Evolutionary conservation across 2,113 vertebrate species (phyloP).

Genomic region (Eleginops maclovinus): DNA sequence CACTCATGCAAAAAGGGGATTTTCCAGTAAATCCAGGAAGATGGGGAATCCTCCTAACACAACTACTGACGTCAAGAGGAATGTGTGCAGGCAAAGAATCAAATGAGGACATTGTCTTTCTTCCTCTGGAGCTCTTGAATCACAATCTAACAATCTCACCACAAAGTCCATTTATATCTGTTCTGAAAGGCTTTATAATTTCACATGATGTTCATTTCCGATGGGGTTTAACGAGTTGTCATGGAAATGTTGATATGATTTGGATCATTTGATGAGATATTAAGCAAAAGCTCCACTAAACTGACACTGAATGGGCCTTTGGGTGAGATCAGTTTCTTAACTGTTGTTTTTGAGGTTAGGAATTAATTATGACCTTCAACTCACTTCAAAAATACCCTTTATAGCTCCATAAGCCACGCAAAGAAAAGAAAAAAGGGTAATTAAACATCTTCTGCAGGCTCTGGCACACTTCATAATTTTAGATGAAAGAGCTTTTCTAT

Average conservation of each 20-base stretch:
- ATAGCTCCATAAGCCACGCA: background rate
- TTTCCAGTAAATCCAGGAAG: conserved; percentile 64
- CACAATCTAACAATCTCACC: background rate
- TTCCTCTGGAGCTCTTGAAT: background rate
- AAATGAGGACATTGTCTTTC: conserved; percentile 23
- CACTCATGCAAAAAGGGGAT: conserved; percentile 38
- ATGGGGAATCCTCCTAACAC: conserved; percentile 49
- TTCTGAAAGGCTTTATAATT: background rate
- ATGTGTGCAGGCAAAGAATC: conserved; percentile 2
- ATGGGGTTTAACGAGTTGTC: background rate
- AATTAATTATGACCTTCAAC: background rate
- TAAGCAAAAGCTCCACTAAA: background rate
- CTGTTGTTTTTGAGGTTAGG: background rate
- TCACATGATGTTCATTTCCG: background rate
- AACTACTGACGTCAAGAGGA: conserved; percentile 38
- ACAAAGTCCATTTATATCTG: background rate
- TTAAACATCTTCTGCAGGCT: too few species aligned
- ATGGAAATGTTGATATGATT: background rate
- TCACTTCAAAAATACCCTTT: background rate
- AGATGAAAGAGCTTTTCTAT: background rate
- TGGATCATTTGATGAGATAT: background rate
- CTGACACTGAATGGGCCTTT: background rate
- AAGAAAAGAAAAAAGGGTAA: too few species aligned
- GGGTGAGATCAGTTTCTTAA: background rate
- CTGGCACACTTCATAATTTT: background rate